Evolutionary conservation across 2,888 invertebrate genomes (phyloP).

Genomic region (Machimus atricapillus): DNA sequence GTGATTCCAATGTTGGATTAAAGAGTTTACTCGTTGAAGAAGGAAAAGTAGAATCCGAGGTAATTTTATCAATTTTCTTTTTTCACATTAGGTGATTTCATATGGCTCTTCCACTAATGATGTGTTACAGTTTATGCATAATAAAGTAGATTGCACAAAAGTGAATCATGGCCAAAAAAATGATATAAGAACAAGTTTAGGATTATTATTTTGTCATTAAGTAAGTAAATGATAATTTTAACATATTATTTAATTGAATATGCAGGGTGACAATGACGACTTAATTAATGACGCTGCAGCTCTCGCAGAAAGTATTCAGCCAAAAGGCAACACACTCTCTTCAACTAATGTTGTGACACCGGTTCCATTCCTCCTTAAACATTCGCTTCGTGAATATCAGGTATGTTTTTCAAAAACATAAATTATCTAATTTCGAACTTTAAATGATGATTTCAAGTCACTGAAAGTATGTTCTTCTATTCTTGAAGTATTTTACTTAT

Average conservation of each 20-base stretch:
- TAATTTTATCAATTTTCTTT: background rate
- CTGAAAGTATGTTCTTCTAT: constrained; percentile 40
- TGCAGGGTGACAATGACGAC: constrained; percentile 65
- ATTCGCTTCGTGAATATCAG: constrained; percentile 89
- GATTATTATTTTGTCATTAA: background rate
- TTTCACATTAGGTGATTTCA: constrained; percentile 27
- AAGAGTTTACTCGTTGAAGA: constrained; percentile 68
- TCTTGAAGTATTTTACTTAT: constrained; percentile 30
- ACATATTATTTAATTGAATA: background rate
- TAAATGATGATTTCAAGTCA: constrained; percentile 24
- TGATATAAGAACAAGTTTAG: background rate
- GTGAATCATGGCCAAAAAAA: no score
- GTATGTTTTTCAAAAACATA: constrained; percentile 40
- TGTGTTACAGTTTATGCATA: background rate
- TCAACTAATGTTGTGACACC: constrained; percentile 93
- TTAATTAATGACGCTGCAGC: constrained; percentile 92
- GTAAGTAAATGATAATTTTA: background rate
- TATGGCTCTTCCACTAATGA: constrained; percentile 36
- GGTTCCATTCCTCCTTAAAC: constrained; percentile 91
- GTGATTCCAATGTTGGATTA: constrained; percentile 63
- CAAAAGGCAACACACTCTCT: constrained; percentile 95
- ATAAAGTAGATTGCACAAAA: background rate
- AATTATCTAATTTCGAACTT: background rate
- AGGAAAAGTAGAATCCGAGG: constrained; percentile 58
- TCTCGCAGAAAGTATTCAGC: constrained; percentile 94